A percentile compares a stretch with the other conserved stretches of the same genome.
Evolutionary conservation across 2,113 vertebrate genomes (phyloP).

Genomic region (Chaetodon auriga): DNA sequence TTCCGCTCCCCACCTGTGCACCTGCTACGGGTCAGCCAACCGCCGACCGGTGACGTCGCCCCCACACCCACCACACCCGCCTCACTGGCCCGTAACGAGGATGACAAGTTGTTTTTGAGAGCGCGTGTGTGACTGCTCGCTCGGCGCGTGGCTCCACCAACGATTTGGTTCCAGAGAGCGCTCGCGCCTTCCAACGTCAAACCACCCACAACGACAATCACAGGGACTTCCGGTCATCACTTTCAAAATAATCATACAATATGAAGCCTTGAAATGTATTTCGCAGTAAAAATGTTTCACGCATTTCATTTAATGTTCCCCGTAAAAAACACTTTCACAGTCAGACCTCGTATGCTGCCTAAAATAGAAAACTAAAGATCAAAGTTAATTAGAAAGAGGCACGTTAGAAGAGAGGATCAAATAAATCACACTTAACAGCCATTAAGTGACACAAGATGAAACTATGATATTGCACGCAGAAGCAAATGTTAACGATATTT

Average conservation of each 20-base stretch:
- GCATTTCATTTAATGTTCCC: neutral
- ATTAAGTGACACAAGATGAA: neutral
- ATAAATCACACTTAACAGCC: neutral
- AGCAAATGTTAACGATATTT: neutral
- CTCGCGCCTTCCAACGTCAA: constrained; percentile 37
- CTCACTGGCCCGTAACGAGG: neutral
- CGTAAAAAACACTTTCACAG: neutral
- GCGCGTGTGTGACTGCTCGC: constrained; percentile 55
- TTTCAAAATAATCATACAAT: constrained; percentile 60
- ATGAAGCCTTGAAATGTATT: neutral
- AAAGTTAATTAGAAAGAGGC: neutral
- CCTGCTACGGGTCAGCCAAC: neutral
- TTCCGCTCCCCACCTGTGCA: neutral
- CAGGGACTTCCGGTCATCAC: constrained; percentile 35
- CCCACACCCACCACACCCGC: neutral
- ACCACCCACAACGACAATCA: rapidly evolving
- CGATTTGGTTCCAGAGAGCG: constrained; percentile 20
- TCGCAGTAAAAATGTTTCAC: neutral
- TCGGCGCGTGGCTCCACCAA: constrained; percentile 58
- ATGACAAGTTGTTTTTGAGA: constrained; percentile 59
- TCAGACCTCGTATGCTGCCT: neutral
- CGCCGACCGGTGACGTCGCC: neutral
- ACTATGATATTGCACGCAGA: neutral
- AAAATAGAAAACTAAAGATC: neutral
- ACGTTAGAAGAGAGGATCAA: neutral